A percentile compares a stretch with the other conserved stretches of the same genome.
These are phyloP conservation scores for Gasterosteus nipponicus DNA, from an alignment of 2,113 vertebrate genomes.

Conservation along the genomic window DNA sequence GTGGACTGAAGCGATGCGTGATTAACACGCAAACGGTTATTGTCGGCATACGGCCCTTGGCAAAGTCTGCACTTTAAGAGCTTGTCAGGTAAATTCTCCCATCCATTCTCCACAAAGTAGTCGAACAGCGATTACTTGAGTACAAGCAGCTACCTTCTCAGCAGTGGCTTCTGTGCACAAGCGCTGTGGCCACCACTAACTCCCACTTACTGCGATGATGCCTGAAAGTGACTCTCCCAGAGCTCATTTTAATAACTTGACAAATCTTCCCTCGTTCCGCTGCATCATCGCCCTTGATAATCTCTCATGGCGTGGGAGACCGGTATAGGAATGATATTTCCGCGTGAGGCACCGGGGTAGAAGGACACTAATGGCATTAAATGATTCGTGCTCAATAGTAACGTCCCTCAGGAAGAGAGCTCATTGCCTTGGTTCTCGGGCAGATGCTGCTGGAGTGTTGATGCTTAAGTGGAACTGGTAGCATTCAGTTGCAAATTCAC, in stretches of 20 bases:
- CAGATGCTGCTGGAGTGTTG: constrained; percentile 23
- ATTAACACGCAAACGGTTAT: neutral
- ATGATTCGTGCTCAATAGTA: constrained; percentile 73
- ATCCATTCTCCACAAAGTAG: neutral
- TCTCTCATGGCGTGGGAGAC: constrained; percentile 47
- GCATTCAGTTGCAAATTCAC: constrained; percentile 17
- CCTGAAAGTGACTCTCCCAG: constrained; percentile 60
- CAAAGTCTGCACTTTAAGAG: neutral
- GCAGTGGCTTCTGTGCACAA: constrained; percentile 27
- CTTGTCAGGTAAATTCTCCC: neutral
- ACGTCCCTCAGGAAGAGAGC: constrained; percentile 64
- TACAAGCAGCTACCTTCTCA: constrained; percentile 27
- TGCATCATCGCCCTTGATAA: constrained; percentile 71
- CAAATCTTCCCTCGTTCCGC: constrained; percentile 63
- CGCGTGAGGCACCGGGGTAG: constrained; percentile 50
- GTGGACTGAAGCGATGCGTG: neutral
- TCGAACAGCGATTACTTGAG: constrained; percentile 25
- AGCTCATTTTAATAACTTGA: constrained; percentile 74
- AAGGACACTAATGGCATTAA: constrained; percentile 71
- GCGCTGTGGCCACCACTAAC: constrained; percentile 29
- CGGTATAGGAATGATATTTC: constrained; percentile 50
- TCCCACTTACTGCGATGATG: constrained; percentile 52
- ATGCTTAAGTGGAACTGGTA: constrained; percentile 4
- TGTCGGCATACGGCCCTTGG: neutral
- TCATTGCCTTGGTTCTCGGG: constrained; percentile 34